These are phyloP conservation scores for Apamea sordens DNA, from an alignment of 2,888 invertebrate species.

Conservation along the genomic window DNA sequence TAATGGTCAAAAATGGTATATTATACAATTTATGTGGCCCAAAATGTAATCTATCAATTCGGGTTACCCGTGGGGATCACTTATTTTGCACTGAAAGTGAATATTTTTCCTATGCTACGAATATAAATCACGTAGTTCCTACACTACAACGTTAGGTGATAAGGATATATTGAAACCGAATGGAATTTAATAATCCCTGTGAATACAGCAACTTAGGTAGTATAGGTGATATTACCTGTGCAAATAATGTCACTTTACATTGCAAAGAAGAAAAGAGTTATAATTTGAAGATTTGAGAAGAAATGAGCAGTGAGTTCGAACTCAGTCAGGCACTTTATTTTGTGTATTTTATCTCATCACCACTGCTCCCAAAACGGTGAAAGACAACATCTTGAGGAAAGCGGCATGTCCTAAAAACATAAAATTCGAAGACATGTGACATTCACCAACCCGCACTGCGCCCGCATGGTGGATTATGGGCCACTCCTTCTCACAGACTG, in stretches of 20 bases:
- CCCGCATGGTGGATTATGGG: too few relatives aligned
- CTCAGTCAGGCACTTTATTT: neutral
- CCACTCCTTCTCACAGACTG: too few relatives aligned
- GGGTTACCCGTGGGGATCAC: constrained; percentile 14
- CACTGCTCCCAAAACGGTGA: neutral
- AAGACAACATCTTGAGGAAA: neutral
- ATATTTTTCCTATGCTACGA: constrained; percentile 6
- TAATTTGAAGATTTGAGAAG: neutral
- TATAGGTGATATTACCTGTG: neutral
- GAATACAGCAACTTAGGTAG: too few relatives aligned
- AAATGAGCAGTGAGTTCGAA: neutral
- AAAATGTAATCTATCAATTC: constrained; percentile 25
- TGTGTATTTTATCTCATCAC: neutral
- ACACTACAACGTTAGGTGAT: constrained; percentile 7
- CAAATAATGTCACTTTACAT: neutral
- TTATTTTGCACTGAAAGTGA: constrained; percentile 23
- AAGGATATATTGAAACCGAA: neutral
- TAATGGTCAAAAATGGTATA: constrained; percentile 22
- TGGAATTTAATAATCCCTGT: constrained; percentile 5
- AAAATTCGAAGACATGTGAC: too few relatives aligned
- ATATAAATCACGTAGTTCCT: constrained; percentile 19
- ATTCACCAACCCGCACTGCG: too few relatives aligned
- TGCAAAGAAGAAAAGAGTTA: neutral
- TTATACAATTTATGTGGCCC: constrained; percentile 11
- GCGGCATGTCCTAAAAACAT: too few relatives aligned